Percentiles rank a stretch among this genome's conserved stretches.
phyloP scores from a whole-genome alignment of 2,113 vertebrate genomes.

The Crotalus helleri region DNA sequence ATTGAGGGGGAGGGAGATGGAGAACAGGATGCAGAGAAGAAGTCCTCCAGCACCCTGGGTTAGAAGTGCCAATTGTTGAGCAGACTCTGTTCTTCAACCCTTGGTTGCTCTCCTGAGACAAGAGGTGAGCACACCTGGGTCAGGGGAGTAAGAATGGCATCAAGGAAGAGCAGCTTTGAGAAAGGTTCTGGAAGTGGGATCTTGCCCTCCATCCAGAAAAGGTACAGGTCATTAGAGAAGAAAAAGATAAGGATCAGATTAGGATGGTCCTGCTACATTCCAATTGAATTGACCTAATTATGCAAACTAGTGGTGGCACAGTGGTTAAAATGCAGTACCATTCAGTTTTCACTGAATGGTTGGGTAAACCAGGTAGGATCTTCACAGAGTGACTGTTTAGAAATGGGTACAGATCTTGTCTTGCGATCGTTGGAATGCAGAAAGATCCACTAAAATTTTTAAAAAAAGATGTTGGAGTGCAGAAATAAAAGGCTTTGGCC shows the following conservation, averaged over 20 bases:
- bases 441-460: not conserved
- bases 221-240: not conserved
- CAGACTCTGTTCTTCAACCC: not conserved
- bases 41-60: not conserved
- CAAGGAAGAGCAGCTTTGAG: not conserved
- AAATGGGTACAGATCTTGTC: not conserved
- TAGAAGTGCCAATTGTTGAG: not conserved
- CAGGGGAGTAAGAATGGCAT: not conserved
- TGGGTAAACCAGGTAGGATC: not conserved
- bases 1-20: not conserved
- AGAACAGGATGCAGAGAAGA: not conserved
- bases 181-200: not conserved
- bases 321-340: no score
- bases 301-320: not conserved
- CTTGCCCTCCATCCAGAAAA: not conserved
- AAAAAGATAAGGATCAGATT: not conserved
- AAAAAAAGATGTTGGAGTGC: not conserved
- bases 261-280: not conserved
- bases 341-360: not conserved
- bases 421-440: not conserved
- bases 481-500: not conserved
- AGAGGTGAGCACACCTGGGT: not conserved
- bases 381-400: not conserved
- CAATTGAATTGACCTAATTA: not conserved
- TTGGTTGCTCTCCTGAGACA: not conserved